Percentiles rank a stretch among this genome's conserved stretches.
Evolutionary conservation across 2,797 vertebrate species (phyloP).

Genomic region (Platyrinchus mystaceus): DNA sequence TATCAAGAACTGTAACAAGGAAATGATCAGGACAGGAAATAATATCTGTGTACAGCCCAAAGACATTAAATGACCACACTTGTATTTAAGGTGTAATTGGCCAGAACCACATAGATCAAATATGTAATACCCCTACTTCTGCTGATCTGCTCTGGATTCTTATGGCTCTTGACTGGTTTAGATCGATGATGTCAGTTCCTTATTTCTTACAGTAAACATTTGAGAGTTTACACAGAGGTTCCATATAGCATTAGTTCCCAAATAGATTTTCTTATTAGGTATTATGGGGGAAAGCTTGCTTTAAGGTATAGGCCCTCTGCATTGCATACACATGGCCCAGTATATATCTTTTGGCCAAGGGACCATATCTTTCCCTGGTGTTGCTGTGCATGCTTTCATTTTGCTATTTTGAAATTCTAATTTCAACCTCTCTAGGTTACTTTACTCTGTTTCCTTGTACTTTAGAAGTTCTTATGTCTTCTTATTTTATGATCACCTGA

Average conservation of each 20-base stretch:
- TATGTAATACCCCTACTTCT: neutral
- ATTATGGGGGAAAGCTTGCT: neutral
- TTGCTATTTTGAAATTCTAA: neutral
- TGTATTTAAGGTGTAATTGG: neutral
- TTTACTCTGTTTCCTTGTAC: neutral
- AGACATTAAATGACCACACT: neutral
- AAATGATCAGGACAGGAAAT: neutral
- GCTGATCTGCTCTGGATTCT: neutral
- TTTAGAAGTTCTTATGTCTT: neutral
- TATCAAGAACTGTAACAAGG: neutral
- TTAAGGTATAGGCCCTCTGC: neutral
- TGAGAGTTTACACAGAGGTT: neutral
- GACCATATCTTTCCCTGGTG: fast-evolving
- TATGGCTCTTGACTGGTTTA: neutral
- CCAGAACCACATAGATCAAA: neutral
- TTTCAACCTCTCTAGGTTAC: neutral
- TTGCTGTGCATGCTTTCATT: neutral
- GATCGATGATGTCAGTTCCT: neutral
- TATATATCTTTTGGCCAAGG: neutral
- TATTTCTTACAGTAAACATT: neutral
- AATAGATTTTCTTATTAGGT: neutral
- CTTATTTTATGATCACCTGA: neutral
- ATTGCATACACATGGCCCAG: fast-evolving
- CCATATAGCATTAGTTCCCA: neutral
- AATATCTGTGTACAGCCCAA: fast-evolving